Evolutionary conservation across 2,113 vertebrate species (phyloP).

Genomic region (Cyprinodon tularosa): DNA sequence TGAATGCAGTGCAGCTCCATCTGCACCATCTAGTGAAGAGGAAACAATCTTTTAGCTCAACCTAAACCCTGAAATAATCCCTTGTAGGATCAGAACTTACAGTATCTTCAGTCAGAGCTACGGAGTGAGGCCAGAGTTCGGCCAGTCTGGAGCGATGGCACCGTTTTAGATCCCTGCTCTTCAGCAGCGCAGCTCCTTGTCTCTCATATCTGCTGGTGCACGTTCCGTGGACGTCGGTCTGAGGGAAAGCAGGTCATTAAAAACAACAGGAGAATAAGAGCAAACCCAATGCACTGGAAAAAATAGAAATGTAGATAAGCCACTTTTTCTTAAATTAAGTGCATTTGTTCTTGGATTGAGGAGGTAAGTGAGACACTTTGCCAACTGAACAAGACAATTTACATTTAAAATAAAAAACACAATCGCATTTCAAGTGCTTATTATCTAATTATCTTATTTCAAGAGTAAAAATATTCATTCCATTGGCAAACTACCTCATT

Average conservation of each 20-base stretch:
- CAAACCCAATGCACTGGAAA: not conserved
- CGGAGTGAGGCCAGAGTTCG: conserved; percentile 76
- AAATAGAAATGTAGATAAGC: not conserved
- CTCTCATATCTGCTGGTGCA: conserved; percentile 83
- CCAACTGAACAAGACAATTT: no score
- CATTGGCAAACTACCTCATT: no score
- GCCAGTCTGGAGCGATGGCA: conserved; percentile 78
- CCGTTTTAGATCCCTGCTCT: conserved; percentile 80
- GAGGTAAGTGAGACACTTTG: no score
- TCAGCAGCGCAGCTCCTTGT: conserved; percentile 73
- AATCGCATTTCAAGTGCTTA: no score
- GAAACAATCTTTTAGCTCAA: not conserved
- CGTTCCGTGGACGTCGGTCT: conserved; percentile 85
- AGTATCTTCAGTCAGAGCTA: conserved; percentile 67
- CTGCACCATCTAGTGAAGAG: conserved; percentile 60
- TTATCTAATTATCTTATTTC: no score
- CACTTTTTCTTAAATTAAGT: no score
- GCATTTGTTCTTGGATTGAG: no score
- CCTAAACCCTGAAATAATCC: not conserved
- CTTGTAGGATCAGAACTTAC: conserved; percentile 72
- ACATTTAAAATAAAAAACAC: no score
- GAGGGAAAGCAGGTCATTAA: not conserved
- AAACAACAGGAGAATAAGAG: not conserved
- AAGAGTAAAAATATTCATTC: no score
- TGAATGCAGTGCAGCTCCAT: conserved; percentile 74